These are phyloP conservation scores for Perognathus longimembris DNA, from an alignment of 2,113 vertebrate species.

Conservation along the genomic window DNA sequence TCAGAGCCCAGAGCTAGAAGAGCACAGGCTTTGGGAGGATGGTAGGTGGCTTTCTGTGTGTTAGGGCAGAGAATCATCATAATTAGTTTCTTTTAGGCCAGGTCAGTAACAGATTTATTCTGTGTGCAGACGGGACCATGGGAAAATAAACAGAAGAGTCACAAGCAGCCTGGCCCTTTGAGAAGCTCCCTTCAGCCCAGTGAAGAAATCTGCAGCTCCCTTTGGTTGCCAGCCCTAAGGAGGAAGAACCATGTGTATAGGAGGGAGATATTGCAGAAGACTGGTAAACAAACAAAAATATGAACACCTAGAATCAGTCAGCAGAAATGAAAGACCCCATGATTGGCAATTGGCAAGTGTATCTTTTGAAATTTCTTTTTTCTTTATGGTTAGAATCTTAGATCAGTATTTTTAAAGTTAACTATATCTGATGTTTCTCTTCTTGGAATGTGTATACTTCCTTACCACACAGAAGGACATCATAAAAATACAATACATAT, in stretches of 20 bases:
- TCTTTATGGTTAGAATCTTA: constrained; percentile 43
- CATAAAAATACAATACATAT: constrained; percentile 68
- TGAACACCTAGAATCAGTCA: neutral
- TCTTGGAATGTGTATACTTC: constrained; percentile 9
- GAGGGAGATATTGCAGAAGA: no score
- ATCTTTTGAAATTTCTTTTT: neutral
- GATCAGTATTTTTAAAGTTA: constrained; percentile 3
- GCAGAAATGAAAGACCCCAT: neutral
- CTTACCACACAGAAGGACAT: neutral
- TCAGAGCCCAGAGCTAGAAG: neutral
- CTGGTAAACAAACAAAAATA: no score
- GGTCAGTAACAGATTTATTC: neutral
- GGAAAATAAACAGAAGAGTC: neutral
- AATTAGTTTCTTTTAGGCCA: neutral
- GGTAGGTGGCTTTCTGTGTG: no score
- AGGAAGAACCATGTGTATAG: no score
- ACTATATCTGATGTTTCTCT: constrained; percentile 63
- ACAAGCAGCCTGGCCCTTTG: neutral
- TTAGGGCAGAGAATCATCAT: neutral
- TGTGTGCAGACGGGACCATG: neutral
- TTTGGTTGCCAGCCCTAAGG: neutral
- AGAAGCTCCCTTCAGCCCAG: no score
- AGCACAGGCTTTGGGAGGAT: neutral
- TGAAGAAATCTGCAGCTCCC: neutral
- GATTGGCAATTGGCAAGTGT: neutral